A percentile compares a stretch with the other conserved stretches of the same genome.
These are phyloP conservation scores for Centropus bengalensis DNA, from an alignment of 2,113 vertebrate genomes.

Conservation along the genomic window DNA sequence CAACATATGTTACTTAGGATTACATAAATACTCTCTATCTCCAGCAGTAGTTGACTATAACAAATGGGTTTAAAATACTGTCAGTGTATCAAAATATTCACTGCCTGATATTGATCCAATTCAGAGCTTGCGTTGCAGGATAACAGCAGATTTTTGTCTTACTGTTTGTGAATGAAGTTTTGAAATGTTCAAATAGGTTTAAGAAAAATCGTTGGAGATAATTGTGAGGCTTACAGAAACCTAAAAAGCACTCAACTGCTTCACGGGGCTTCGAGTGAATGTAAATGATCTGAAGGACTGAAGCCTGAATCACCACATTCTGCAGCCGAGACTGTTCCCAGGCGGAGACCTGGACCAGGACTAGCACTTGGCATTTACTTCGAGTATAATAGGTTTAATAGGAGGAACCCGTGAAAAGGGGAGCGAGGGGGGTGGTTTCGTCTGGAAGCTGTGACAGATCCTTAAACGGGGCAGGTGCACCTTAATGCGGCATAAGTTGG, in stretches of 20 bases:
- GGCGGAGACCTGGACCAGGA: background rate
- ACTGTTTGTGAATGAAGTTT: background rate
- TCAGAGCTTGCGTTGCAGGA: background rate
- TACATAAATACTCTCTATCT: constrained; percentile 10
- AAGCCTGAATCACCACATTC: background rate
- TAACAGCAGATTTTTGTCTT: background rate
- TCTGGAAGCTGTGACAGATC: background rate
- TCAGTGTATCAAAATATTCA: background rate
- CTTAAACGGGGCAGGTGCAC: constrained; percentile 64
- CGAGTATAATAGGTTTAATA: background rate
- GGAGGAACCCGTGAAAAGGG: background rate
- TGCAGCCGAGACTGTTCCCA: background rate
- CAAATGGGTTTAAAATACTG: background rate
- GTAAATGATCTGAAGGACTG: background rate
- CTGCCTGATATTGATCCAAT: background rate
- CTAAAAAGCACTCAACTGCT: background rate
- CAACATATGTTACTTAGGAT: background rate
- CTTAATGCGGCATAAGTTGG: background rate
- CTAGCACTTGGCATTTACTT: background rate
- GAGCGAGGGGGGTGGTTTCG: background rate
- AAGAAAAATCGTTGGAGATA: background rate
- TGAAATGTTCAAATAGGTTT: background rate
- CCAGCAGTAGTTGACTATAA: background rate
- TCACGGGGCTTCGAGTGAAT: background rate
- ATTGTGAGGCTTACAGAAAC: background rate